These are phyloP conservation scores for Podilymbus podiceps DNA, from an alignment of 2,113 vertebrate species.

Conservation along the genomic window DNA sequence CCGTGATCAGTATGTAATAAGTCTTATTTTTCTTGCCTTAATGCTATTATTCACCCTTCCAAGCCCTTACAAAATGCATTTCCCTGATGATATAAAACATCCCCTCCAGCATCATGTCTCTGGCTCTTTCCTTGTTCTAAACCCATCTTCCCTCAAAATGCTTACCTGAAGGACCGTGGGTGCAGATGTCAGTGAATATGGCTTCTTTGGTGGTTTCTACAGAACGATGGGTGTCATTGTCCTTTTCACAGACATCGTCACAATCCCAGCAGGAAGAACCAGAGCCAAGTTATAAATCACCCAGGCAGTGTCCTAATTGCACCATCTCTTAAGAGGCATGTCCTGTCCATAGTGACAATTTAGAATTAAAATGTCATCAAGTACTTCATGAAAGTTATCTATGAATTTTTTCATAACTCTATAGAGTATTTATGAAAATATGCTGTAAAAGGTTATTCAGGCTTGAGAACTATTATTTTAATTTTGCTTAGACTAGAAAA, in stretches of 20 bases:
- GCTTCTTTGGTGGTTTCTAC: neutral
- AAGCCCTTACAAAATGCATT: neutral
- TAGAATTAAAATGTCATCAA: conserved; percentile 34
- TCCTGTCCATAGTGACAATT: neutral
- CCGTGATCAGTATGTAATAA: neutral
- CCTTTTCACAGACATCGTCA: neutral
- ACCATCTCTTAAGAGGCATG: neutral
- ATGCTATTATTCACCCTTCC: neutral
- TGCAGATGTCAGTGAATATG: neutral
- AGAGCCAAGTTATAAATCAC: neutral
- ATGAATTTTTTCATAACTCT: neutral
- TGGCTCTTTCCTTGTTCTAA: neutral
- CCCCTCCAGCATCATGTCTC: neutral
- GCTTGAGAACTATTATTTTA: neutral
- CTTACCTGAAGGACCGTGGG: neutral
- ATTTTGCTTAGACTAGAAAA: neutral
- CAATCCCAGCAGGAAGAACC: neutral
- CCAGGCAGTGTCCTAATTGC: neutral
- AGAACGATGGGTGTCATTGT: neutral
- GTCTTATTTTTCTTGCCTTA: neutral
- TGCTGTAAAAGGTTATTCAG: neutral
- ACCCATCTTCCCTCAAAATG: neutral
- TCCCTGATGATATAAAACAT: neutral
- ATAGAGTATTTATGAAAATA: neutral
- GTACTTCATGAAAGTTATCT: conserved; percentile 19